Percentiles rank a stretch among this genome's conserved stretches.
These are phyloP conservation scores for Perodicticus potto DNA, from an alignment of 2,797 vertebrate species.

Conservation along the genomic window DNA sequence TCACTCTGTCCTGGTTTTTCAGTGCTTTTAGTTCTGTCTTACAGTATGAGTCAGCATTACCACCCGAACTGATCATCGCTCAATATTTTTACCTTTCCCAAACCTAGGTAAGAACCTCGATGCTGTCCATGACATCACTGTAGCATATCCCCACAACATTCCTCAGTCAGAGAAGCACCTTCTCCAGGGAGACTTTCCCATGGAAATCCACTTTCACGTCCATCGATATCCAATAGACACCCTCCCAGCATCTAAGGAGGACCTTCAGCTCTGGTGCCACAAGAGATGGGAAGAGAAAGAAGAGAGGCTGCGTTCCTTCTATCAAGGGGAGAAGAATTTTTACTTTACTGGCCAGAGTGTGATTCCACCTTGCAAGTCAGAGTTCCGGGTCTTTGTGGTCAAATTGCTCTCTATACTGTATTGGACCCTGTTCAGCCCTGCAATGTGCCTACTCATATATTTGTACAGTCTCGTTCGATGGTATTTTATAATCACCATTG, in stretches of 20 bases:
- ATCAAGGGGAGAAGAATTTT: slow-evolving; percentile 91
- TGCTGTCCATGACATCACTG: slow-evolving; percentile 97
- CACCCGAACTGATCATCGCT: background rate
- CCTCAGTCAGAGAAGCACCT: slow-evolving; percentile 98
- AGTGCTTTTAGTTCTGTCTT: background rate
- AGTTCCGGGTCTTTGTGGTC: slow-evolving; percentile 93
- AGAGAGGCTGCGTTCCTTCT: slow-evolving; percentile 92
- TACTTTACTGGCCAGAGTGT: slow-evolving; percentile 86
- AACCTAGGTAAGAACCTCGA: slow-evolving; percentile 95
- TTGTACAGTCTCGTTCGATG: slow-evolving; percentile 90
- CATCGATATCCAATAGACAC: slow-evolving; percentile 91
- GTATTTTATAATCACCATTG: slow-evolving; percentile 90
- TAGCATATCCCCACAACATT: slow-evolving; percentile 97
- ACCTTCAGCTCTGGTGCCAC: slow-evolving; percentile 95
- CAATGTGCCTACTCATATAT: slow-evolving; percentile 90
- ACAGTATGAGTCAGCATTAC: background rate
- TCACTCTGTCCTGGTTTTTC: background rate
- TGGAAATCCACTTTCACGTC: slow-evolving; percentile 98
- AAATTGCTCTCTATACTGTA: slow-evolving; percentile 94
- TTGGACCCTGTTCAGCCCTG: slow-evolving; percentile 93
- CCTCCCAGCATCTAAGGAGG: slow-evolving; percentile 90
- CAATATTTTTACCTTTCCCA: slow-evolving; percentile 57
- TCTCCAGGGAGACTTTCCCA: slow-evolving; percentile 94
- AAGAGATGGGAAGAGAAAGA: slow-evolving; percentile 97
- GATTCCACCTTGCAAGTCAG: slow-evolving; percentile 96